Percentiles rank a stretch among this genome's conserved stretches.
Evolutionary conservation across 2,113 vertebrate genomes (phyloP).

Genomic region (Zosterops borbonicus): DNA sequence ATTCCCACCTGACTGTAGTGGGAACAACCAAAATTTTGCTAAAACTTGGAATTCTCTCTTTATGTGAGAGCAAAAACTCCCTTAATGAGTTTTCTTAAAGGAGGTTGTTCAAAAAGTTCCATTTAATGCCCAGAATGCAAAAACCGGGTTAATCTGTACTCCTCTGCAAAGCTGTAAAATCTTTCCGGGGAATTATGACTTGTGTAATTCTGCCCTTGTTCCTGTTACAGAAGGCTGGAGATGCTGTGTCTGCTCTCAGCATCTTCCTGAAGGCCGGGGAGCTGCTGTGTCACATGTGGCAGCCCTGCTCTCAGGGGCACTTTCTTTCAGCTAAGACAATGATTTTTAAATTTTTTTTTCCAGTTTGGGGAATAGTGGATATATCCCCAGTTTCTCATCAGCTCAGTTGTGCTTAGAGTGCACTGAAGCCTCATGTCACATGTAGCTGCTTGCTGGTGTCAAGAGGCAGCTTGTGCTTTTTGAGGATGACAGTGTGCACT

Average conservation of each 20-base stretch:
- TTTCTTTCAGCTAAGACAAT: neutral
- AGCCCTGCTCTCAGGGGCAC: neutral
- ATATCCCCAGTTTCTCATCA: neutral
- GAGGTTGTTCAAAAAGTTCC: conserved; percentile 7
- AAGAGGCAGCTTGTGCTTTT: neutral
- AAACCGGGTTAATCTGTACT: conserved; percentile 52
- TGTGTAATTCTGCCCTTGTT: conserved; percentile 51
- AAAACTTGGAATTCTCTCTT: neutral
- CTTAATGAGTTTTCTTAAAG: neutral
- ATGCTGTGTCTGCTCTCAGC: neutral
- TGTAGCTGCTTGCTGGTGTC: neutral
- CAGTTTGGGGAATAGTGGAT: neutral
- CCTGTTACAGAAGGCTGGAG: neutral
- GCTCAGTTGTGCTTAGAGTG: neutral
- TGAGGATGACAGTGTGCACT: neutral
- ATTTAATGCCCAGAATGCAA: conserved; percentile 6
- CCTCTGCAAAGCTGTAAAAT: conserved; percentile 43
- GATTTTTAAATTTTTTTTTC: neutral
- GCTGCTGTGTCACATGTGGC: neutral
- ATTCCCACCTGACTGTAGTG: neutral
- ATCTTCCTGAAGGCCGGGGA: neutral
- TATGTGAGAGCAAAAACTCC: neutral
- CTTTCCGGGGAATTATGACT: conserved; percentile 55
- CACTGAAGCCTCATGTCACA: neutral
- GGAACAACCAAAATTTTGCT: neutral